Evolutionary conservation across 2,113 vertebrate species (phyloP).

Genomic region (Tauraco erythrolophus): DNA sequence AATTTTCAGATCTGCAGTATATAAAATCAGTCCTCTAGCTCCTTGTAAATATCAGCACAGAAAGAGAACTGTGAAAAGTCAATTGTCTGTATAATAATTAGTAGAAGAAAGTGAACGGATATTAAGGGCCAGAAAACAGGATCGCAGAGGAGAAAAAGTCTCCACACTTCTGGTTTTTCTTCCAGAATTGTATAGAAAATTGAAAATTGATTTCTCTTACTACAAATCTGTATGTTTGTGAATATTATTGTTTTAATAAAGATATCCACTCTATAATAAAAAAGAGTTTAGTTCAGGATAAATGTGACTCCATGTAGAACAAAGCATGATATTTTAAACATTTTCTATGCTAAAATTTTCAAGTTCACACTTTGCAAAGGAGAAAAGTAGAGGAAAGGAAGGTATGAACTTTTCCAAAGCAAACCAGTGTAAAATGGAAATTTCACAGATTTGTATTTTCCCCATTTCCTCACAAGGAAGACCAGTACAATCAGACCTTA

Average conservation of each 20-base stretch:
- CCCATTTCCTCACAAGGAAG: neutral
- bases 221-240: neutral
- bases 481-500: neutral
- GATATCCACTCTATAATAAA: neutral
- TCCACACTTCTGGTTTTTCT: neutral
- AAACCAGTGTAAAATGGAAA: neutral
- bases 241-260: neutral
- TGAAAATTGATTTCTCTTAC: neutral
- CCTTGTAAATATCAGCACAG: slow-evolving; percentile 36
- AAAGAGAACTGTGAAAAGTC: neutral
- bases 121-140: neutral
- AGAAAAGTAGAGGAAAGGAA: neutral
- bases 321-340: neutral
- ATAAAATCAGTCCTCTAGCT: slow-evolving; percentile 46
- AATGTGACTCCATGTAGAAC: neutral
- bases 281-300: neutral
- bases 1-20: slow-evolving; percentile 57
- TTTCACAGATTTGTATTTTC: neutral
- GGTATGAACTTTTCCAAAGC: neutral
- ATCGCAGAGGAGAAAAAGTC: neutral
- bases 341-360: neutral
- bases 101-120: neutral
- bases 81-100: slow-evolving; percentile 23
- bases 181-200: neutral
- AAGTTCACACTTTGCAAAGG: neutral